Conservation (phyloP, 2,113 vertebrate genomes). For the Numenius arquata region DNA sequence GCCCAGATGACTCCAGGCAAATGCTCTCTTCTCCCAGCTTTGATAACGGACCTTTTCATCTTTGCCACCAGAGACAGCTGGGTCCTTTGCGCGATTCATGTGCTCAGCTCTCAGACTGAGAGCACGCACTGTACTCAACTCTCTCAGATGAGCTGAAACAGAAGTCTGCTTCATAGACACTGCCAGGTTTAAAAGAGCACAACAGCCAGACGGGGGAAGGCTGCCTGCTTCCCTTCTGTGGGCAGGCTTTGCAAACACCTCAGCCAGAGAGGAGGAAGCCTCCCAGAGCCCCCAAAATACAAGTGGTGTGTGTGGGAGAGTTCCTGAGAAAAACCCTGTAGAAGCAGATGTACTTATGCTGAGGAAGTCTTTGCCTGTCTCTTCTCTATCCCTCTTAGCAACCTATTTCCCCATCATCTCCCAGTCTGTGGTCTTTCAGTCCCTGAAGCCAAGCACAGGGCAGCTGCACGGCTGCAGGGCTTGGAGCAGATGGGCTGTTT, state of each 20-base stretch:
- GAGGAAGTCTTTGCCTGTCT: not conserved
- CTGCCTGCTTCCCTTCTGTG: not conserved
- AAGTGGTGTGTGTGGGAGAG: not conserved
- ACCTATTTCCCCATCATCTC: not conserved
- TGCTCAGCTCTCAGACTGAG: not conserved
- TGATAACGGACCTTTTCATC: slow-evolving; percentile 9
- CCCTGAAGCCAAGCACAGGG: not conserved
- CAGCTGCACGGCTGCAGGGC: slow-evolving; percentile 5
- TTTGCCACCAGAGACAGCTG: slow-evolving; percentile 12
- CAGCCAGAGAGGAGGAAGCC: not conserved
- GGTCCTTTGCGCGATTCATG: not conserved
- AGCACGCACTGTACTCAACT: not conserved
- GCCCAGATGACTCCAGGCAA: not conserved
- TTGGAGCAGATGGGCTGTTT: slow-evolving; percentile 25
- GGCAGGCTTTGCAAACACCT: not conserved
- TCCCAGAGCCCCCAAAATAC: not conserved
- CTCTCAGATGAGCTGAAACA: not conserved
- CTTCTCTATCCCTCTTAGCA: not conserved
- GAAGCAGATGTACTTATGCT: not conserved
- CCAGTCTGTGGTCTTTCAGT: not conserved
- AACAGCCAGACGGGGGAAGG: not conserved
- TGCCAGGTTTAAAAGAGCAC: not conserved
- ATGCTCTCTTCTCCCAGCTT: not conserved
- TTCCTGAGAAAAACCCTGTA: not conserved
- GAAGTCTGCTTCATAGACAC: not conserved